phyloP scores from a whole-genome alignment of 2,113 vertebrate species.

The Psephotus haematonotus region DNA sequence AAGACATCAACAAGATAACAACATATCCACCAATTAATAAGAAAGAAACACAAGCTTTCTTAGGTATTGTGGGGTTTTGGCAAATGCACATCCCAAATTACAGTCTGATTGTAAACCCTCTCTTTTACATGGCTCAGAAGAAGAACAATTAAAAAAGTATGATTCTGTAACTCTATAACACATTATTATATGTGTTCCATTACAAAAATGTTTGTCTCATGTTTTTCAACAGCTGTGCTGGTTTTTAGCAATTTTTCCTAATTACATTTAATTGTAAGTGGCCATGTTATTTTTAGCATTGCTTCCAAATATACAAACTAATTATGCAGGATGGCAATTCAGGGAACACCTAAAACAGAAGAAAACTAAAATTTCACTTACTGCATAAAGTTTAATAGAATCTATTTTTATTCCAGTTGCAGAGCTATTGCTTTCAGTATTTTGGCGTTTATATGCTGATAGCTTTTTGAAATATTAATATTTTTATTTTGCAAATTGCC shows the following conservation, averaged over 20 bases:
- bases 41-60: neutral
- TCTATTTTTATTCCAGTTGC: neutral
- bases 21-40: neutral
- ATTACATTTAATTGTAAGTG: neutral
- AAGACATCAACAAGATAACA: neutral
- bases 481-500: neutral
- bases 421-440: neutral
- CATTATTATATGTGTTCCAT: neutral
- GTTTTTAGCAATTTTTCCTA: neutral
- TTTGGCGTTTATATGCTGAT: neutral
- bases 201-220: neutral
- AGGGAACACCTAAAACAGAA: neutral
- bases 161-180: neutral
- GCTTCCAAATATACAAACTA: neutral
- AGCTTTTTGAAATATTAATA: neutral
- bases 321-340: neutral
- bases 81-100: neutral
- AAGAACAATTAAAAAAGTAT: neutral
- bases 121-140: neutral
- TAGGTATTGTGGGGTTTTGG: neutral
- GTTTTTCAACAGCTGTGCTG: neutral
- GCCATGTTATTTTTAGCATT: neutral
- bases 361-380: neutral
- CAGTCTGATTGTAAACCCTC: neutral
- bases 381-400: neutral